phyloP scores from a whole-genome alignment of 2,888 invertebrate species.

The Ischnura elegans region DNA sequence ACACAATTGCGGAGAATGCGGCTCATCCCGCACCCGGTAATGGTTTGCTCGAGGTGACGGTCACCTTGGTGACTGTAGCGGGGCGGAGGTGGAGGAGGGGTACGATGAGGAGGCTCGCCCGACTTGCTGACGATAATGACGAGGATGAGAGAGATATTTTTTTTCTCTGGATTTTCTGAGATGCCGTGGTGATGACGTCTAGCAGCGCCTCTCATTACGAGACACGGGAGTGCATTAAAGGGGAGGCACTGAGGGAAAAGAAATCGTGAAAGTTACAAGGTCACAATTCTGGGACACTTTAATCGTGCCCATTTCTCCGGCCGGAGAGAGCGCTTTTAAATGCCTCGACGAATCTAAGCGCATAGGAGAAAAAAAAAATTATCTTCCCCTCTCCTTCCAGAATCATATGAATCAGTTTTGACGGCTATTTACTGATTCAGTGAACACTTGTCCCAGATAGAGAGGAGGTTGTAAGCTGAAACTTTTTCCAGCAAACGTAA shows the following conservation, averaged over 20 bases:
- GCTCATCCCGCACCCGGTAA: not conserved
- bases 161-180: not conserved
- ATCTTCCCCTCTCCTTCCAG: too few species aligned
- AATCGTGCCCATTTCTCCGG: slow-evolving; percentile 24
- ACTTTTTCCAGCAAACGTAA: too few species aligned
- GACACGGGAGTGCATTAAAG: not conserved
- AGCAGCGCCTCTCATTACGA: not conserved
- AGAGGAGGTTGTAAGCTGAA: too few species aligned
- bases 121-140: not conserved
- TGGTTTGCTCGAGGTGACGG: not conserved
- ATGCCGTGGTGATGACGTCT: not conserved
- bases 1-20: too few species aligned
- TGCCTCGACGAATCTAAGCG: not conserved
- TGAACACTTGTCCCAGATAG: not conserved
- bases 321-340: not conserved
- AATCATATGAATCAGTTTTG: not conserved
- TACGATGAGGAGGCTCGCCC: too few species aligned
- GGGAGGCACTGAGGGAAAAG: not conserved
- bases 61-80: not conserved
- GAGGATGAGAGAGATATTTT: not conserved
- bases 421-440: not conserved
- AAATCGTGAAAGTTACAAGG: slow-evolving; percentile 31
- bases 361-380: not conserved
- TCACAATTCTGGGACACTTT: slow-evolving; percentile 9
- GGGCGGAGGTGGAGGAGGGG: too few species aligned